Percentiles rank a stretch among this genome's conserved stretches.
Conservation (phyloP, 2,113 vertebrate species). For the Andinoacara biseriatus region DNA sequence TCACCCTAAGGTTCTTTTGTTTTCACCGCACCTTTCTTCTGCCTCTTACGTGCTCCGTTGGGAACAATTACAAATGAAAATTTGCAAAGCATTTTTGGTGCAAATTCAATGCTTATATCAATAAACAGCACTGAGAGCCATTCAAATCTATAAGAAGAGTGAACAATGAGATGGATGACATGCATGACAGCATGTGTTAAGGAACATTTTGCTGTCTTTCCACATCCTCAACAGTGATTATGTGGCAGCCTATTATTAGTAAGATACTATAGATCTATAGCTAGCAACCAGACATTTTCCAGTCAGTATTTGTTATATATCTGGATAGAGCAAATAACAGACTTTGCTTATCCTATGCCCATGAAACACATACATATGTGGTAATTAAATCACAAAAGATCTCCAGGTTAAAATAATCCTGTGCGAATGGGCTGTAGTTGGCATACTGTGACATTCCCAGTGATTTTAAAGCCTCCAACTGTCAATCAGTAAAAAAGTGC, state of each 20-base stretch:
- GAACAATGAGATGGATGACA: neutral
- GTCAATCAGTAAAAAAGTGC: constrained; percentile 1
- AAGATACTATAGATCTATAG: neutral
- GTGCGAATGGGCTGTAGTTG: neutral
- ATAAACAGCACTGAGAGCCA: neutral
- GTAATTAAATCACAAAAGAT: neutral
- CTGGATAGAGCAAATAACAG: neutral
- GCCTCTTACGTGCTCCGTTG: neutral
- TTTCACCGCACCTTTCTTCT: neutral
- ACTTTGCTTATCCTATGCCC: neutral
- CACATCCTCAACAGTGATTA: neutral
- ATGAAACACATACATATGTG: neutral
- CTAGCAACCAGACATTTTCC: neutral
- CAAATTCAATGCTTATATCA: neutral
- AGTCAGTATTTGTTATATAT: neutral
- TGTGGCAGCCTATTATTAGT: neutral
- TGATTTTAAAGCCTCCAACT: neutral
- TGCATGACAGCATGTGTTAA: neutral
- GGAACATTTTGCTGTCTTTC: neutral
- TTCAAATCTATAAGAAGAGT: neutral
- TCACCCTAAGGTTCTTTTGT: neutral
- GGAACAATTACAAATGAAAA: neutral
- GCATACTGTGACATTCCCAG: neutral
- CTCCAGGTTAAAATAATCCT: neutral
- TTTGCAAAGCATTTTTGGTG: neutral